Evolutionary conservation across 2,113 vertebrate species (phyloP), one percentile per base, ranked within the genome.

Genomic region (Tachysurus vachellii): DNA sequence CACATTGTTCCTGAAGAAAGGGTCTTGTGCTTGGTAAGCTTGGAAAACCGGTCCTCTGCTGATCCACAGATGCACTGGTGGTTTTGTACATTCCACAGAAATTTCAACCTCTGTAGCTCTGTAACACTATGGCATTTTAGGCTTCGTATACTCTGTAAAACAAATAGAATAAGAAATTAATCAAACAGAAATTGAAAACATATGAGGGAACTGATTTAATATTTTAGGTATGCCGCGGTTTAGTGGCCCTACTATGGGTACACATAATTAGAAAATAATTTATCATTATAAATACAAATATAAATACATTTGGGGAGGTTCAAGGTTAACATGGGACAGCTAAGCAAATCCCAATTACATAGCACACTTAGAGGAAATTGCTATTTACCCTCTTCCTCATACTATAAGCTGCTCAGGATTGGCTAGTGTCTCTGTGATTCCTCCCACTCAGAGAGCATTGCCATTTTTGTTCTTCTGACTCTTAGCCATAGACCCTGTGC

Each of bases 61-160:
- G 82, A 64, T 88, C 79, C 84, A 84, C 87, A 85, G 85, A 83
- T 88, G 80, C 76, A 82, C 84, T 87, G 86, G 84, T 86, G 64
- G 82, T 77, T 66, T 75, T 85, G 86, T 56, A 80, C 82, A 87
- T 83, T 81, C 80, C 87, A 80, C 77, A 75, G 73, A 50, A 44
- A 66, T 66, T 73, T 76, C 54, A 87, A 62, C 85, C 62, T 85
- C 70, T 66, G 57, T 31, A 61, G 28, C 59, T 50, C 42, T 57
- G 47, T 88, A 47, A 77, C 79, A 66, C 2, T 23, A 47, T 28
- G 17, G 42, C 44, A 26, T 17, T 88, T 93, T 94, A 96, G 76
- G 95, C 94, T 88, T 95, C 95, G 5, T 95, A 96, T 36, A 95
- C 95, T 93, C 95, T 96, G 92, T 11, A 83, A 85, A 82, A 73